Base-by-base conservation (phyloP, 1,140 invertebrate species). In the Tyrophagus putrescentiae region DNA sequence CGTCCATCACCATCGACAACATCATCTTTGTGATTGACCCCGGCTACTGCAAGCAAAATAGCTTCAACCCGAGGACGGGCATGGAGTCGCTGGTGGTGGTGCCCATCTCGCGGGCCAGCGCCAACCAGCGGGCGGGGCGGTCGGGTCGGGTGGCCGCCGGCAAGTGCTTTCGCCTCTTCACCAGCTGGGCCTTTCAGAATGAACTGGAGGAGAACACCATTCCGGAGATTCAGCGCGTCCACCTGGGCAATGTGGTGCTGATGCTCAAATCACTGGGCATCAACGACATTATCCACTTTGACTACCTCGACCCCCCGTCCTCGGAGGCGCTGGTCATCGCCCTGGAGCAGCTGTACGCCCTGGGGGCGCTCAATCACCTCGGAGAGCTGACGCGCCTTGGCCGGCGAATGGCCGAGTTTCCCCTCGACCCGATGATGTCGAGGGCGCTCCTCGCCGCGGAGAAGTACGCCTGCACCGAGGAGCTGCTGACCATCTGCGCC, bases 11-110 rank as follows among this genome's bases (percentile, higher is more conserved):
- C 1, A 99, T 99, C 65, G 95, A 99, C 71, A 97, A 97, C 66
- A 98, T 99, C 64, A 86, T 91, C 52, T 99, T 95, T 76, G 96
- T 99, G 0, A 97, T 99, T 65, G 96, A 99, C 78, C 92, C 94
- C 18, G 96, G 95, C 1, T 99, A 97, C 75, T 92, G 90, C 42
- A 99, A 99, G 72, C 93, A 98, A 75, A 98, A 98, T 71, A 95
- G 94, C 72, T 99, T 96, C 69, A 98, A 98, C 77, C 91, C 95
- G 0, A 77, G 89, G 63, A 95, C 91, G 11, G 92, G 95, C 18
- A 97, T 99, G 88, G 95, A 98, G 70, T 95, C 91, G 67, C 76
- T 99, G 39, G 86, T 95, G 75, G 89, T 99, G 3, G 91, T 93
- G 13, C 96, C 95, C 13, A 94, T 99, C 57, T 98, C 94, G 4